These are phyloP conservation scores for Brachyrhaphis roseni DNA, from an alignment of 2,797 vertebrate species.

Conservation along the genomic window DNA sequence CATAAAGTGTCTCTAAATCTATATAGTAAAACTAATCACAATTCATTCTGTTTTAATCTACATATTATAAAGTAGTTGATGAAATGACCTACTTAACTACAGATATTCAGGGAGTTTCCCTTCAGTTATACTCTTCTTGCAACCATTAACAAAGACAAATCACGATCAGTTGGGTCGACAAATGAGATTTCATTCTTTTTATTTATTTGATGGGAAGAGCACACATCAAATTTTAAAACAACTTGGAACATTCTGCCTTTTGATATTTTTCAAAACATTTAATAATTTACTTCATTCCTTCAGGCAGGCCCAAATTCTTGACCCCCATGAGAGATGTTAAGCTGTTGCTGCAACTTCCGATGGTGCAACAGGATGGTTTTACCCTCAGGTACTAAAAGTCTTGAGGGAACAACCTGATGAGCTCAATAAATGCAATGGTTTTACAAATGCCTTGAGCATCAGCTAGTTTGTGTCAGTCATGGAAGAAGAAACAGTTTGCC, in stretches of 20 bases:
- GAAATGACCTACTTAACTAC: conserved; percentile 7
- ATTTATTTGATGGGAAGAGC: conserved; percentile 38
- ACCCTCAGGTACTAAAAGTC: conserved; percentile 27
- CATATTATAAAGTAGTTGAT: not conserved
- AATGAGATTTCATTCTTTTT: conserved; percentile 23
- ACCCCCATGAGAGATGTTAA: conserved; percentile 33
- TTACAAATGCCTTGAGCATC: not conserved
- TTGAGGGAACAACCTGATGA: not conserved
- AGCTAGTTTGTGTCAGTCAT: not conserved
- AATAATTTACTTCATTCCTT: conserved; percentile 46
- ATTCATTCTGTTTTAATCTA: conserved; percentile 12
- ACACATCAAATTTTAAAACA: conserved; percentile 19
- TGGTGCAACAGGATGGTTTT: conserved; percentile 56
- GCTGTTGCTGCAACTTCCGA: conserved; percentile 44
- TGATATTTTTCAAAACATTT: conserved; percentile 34
- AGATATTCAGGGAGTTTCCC: conserved; percentile 21
- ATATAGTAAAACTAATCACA: conserved; percentile 8
- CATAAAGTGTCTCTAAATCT: conserved; percentile 6
- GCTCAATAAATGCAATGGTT: not conserved
- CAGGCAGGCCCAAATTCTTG: conserved; percentile 25
- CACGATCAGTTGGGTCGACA: conserved; percentile 19
- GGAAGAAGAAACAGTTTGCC: not conserved
- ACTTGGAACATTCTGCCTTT: conserved; percentile 15
- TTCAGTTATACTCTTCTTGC: conserved; percentile 27
- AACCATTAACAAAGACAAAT: conserved; percentile 38